These are phyloP conservation scores for Spialia ferax DNA, from an alignment of 2,888 invertebrate species.

Conservation along the genomic window DNA sequence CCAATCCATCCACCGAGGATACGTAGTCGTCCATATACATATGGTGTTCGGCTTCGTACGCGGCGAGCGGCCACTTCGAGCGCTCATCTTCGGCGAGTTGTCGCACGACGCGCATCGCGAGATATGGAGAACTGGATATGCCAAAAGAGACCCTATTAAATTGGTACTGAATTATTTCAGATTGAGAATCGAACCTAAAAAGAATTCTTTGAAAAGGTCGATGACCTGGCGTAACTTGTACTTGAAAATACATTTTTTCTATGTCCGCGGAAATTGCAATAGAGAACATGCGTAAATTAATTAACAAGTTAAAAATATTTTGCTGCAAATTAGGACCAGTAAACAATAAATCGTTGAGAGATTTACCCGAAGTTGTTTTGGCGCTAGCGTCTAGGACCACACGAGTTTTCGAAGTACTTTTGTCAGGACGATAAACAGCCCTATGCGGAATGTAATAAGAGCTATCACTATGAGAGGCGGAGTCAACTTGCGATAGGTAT, in stretches of 20 bases:
- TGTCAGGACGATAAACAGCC: not conserved
- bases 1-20: not conserved
- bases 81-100: conserved; percentile 13
- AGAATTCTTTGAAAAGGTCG: conserved; percentile 12
- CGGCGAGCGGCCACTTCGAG: conserved; percentile 7
- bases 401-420: not conserved
- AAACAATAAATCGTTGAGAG: conserved; percentile 9
- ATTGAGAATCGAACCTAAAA: conserved; percentile 6
- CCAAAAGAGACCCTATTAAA: conserved; percentile 19
- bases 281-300: conserved; percentile 16
- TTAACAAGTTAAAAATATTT: conserved; percentile 7
- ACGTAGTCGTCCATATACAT: conserved; percentile 16
- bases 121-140: not conserved
- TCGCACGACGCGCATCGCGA: conserved; percentile 14
- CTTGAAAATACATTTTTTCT: conserved; percentile 11
- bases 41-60: not conserved
- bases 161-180: not conserved
- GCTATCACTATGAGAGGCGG: not conserved
- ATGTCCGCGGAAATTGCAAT: conserved; percentile 12
- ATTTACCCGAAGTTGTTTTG: conserved; percentile 4
- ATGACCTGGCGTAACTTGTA: not conserved
- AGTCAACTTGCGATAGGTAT: not conserved
- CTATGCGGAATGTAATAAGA: conserved; percentile 19
- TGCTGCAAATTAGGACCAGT: conserved; percentile 10
- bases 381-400: conserved; percentile 19